Conservation (phyloP, 1,140 invertebrate species). For the Phymastichus coffea region DNA sequence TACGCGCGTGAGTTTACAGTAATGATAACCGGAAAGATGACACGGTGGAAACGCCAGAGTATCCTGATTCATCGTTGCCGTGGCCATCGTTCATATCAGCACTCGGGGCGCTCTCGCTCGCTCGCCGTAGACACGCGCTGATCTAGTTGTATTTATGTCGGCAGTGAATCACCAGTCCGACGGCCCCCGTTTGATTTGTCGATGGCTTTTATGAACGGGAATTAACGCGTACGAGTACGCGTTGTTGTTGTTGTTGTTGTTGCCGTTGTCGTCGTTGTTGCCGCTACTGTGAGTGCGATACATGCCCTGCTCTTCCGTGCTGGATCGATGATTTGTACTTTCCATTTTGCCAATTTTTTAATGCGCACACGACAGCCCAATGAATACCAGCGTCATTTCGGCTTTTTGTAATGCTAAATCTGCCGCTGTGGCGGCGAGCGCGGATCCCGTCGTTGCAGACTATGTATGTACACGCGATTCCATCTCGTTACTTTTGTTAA, state of each 20-base stretch:
- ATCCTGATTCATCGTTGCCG: conserved; percentile 31
- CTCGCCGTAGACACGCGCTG: conserved; percentile 46
- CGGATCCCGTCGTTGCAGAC: neutral
- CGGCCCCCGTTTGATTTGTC: conserved; percentile 60
- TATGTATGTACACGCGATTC: neutral
- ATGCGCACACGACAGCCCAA: conserved; percentile 22
- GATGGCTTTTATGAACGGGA: conserved; percentile 57
- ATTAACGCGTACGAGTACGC: conserved; percentile 48
- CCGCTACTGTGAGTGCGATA: neutral
- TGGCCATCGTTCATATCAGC: conserved; percentile 49
- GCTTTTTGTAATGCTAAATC: conserved; percentile 27
- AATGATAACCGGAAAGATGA: conserved; percentile 32
- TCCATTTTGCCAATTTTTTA: conserved; percentile 51
- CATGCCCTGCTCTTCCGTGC: conserved; percentile 14
- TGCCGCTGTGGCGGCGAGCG: conserved; percentile 27
- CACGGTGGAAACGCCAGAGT: neutral
- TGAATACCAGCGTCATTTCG: conserved; percentile 16
- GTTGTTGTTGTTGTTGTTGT: conserved; percentile 54
- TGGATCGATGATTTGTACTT: conserved; percentile 48
- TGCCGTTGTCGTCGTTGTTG: conserved; percentile 41
- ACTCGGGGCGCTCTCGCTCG: neutral
- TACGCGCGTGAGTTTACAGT: conserved; percentile 15
- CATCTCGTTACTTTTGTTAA: conserved; percentile 21
- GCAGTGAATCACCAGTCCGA: conserved; percentile 58
- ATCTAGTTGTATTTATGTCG: conserved; percentile 57